Conservation (phyloP, 2,888 invertebrate species). For the Catocala sponsa region DNA sequence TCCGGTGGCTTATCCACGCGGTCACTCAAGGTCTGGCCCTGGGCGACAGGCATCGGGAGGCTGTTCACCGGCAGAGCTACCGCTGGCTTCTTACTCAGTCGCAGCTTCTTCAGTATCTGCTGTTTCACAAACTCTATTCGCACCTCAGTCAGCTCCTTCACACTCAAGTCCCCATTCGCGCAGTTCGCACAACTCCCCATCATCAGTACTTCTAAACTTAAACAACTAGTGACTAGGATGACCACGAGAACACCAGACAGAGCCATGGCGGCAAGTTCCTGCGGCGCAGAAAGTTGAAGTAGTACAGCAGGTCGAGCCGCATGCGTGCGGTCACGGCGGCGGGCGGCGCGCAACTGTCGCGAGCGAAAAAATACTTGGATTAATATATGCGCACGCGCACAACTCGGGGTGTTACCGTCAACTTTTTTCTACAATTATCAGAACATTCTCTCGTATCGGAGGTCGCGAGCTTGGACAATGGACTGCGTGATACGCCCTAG, state of each 20-base stretch:
- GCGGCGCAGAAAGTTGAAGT: slow-evolving; percentile 75
- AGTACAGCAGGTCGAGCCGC: slow-evolving; percentile 73
- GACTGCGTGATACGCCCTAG: slow-evolving; percentile 55
- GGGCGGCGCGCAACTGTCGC: slow-evolving; percentile 65
- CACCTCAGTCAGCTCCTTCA: slow-evolving; percentile 89
- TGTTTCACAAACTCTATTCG: slow-evolving; percentile 94
- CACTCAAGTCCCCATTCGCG: slow-evolving; percentile 79
- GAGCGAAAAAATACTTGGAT: slow-evolving; percentile 45
- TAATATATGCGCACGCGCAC: slow-evolving; percentile 45
- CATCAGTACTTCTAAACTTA: slow-evolving; percentile 69
- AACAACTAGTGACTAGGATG: slow-evolving; percentile 71
- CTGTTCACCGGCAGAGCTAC: slow-evolving; percentile 89
- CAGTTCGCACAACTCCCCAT: slow-evolving; percentile 77
- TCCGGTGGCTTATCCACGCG: slow-evolving; percentile 88
- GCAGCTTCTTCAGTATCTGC: slow-evolving; percentile 93
- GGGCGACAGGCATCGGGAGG: slow-evolving; percentile 92
- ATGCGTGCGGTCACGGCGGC: slow-evolving; percentile 68
- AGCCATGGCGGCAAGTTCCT: slow-evolving; percentile 66
- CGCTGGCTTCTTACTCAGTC: slow-evolving; percentile 92
- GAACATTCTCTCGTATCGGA: slow-evolving; percentile 36
- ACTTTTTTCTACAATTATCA: slow-evolving; percentile 27
- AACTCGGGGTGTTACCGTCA: slow-evolving; percentile 47
- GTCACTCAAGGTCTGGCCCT: slow-evolving; percentile 90
- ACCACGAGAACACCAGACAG: slow-evolving; percentile 67
- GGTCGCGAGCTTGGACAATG: slow-evolving; percentile 56